Conservation (phyloP, 2,113 vertebrate species). For the Melanerpes formicivorus region DNA sequence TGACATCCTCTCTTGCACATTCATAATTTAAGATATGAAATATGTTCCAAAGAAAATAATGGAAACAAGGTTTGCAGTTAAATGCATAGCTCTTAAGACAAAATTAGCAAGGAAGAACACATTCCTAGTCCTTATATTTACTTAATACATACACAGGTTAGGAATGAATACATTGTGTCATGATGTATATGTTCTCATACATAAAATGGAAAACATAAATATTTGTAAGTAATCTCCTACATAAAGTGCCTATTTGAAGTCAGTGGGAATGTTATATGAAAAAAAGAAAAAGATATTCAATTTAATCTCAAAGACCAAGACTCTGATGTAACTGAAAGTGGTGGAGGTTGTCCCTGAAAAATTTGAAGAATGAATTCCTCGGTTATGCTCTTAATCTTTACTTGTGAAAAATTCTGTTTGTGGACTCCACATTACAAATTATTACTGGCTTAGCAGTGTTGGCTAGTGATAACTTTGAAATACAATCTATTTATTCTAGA, state of each 20-base stretch:
- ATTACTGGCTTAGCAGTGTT: not conserved
- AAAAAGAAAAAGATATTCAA: not conserved
- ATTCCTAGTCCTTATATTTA: constrained; percentile 14
- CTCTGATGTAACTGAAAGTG: not conserved
- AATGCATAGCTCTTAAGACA: not conserved
- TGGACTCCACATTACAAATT: rapidly evolving
- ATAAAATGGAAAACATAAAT: not conserved
- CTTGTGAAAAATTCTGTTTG: not conserved
- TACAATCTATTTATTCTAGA: not conserved
- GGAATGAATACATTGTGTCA: not conserved
- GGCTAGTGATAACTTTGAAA: not conserved
- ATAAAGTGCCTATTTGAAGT: not conserved
- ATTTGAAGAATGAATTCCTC: not conserved
- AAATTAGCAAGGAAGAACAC: constrained; percentile 23
- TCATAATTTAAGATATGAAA: constrained; percentile 22
- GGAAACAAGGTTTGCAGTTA: not conserved
- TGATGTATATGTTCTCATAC: not conserved
- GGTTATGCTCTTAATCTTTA: not conserved
- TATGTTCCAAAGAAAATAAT: not conserved
- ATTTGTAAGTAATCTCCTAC: not conserved
- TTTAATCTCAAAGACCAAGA: not conserved
- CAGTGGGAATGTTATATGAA: not conserved
- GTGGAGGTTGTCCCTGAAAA: not conserved
- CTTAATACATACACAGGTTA: not conserved
- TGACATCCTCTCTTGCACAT: not conserved